A percentile compares a stretch with the other conserved stretches of the same genome.
These are phyloP conservation scores for Pseudomyrmex flavicornis DNA, from an alignment of 1,140 invertebrate species.

Conservation along the genomic window DNA sequence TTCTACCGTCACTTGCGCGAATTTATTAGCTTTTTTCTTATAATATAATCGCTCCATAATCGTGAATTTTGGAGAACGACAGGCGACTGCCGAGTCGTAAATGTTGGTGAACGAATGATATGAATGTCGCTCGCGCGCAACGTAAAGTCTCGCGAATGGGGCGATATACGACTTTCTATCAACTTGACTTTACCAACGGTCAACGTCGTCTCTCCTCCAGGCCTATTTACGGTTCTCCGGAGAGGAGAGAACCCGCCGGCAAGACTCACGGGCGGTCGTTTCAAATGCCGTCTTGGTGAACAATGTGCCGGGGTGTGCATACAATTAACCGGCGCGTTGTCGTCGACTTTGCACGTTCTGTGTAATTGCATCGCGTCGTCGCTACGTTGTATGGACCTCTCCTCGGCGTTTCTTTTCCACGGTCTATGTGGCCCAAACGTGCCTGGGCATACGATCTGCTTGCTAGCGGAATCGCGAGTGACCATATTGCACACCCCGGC, in stretches of 20 bases:
- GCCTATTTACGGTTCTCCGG: conserved; percentile 46
- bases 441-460: conserved; percentile 79
- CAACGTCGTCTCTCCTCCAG: conserved; percentile 43
- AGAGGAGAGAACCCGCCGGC: conserved; percentile 50
- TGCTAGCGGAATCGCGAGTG: conserved; percentile 73
- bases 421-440: conserved; percentile 76
- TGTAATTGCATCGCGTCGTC: conserved; percentile 77
- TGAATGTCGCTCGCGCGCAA: neutral
- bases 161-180: conserved; percentile 72
- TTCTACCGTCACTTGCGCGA: too few relatives aligned
- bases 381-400: conserved; percentile 74
- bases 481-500: conserved; percentile 55
- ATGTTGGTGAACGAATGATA: conserved; percentile 15
- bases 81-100: neutral
- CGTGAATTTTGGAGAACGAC: too few relatives aligned
- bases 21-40: too few relatives aligned
- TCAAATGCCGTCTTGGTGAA: conserved; percentile 70
- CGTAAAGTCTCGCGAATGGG: conserved; percentile 58
- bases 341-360: conserved; percentile 73
- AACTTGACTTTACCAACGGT: conserved; percentile 48
- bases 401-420: conserved; percentile 60
- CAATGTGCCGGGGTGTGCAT: conserved; percentile 80
- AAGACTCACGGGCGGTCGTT: conserved; percentile 63
- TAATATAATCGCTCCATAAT: too few relatives aligned
- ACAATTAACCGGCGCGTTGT: conserved; percentile 79